Percentiles rank a stretch among this genome's conserved stretches.
These are phyloP conservation scores for Pseudoatta argentina DNA, from an alignment of 1,140 invertebrate genomes.

Conservation along the genomic window DNA sequence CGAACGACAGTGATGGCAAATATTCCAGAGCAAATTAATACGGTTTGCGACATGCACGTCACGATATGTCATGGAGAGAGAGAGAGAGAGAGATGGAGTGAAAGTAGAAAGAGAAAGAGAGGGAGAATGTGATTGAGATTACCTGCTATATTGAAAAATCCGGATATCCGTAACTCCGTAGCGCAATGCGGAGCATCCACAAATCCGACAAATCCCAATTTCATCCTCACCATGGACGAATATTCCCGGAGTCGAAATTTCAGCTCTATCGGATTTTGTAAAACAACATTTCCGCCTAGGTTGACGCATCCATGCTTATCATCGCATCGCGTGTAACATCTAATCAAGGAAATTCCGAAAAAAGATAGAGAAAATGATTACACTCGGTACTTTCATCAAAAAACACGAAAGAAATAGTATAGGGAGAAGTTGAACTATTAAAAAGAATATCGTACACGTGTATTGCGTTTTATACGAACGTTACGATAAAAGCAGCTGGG, in stretches of 20 bases:
- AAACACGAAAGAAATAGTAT: not conserved
- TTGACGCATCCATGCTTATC: slow-evolving; percentile 24
- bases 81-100: not conserved
- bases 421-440: slow-evolving; percentile 26
- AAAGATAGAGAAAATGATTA: not conserved
- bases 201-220: slow-evolving; percentile 64
- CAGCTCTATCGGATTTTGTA: slow-evolving; percentile 41
- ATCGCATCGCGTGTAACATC: slow-evolving; percentile 5
- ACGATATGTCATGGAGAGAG: slow-evolving; percentile 23
- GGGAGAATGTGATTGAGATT: slow-evolving; percentile 44
- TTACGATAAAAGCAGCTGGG: slow-evolving; percentile 16
- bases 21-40: slow-evolving; percentile 56
- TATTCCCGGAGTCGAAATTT: slow-evolving; percentile 51
- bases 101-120: not conserved
- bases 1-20: slow-evolving; percentile 32
- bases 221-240: slow-evolving; percentile 44
- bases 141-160: slow-evolving; percentile 58
- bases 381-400: not conserved
- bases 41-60: not conserved
- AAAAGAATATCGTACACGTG: slow-evolving; percentile 26
- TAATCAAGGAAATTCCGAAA: slow-evolving; percentile 7
- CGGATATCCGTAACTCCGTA: slow-evolving; percentile 51
- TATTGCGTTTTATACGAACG: slow-evolving; percentile 3
- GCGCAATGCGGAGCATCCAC: slow-evolving; percentile 44
- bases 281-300: slow-evolving; percentile 48